These are phyloP conservation scores for Apis florea DNA, from an alignment of 1,140 invertebrate species.

Conservation along the genomic window DNA sequence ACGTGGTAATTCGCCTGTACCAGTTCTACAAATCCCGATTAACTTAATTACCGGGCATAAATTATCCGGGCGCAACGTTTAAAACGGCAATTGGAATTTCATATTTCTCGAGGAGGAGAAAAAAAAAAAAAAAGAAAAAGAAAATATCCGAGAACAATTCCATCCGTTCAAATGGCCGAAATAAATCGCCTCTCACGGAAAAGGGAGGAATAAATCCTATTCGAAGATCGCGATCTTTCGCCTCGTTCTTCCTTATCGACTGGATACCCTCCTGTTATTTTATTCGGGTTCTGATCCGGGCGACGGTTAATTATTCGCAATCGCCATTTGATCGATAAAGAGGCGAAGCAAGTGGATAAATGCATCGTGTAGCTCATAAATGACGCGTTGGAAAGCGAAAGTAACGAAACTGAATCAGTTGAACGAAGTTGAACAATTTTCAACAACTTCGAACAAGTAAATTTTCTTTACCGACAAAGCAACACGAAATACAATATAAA, in stretches of 20 bases:
- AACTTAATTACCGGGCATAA: slow-evolving; percentile 39
- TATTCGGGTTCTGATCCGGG: background rate
- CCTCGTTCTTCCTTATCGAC: background rate
- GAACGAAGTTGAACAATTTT: too few relatives aligned
- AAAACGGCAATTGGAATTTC: slow-evolving; percentile 26
- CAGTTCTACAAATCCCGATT: slow-evolving; percentile 46
- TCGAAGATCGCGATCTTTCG: background rate
- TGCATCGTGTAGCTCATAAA: too few relatives aligned
- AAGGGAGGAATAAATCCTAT: background rate
- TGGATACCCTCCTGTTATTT: too few relatives aligned
- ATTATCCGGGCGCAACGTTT: slow-evolving; percentile 32
- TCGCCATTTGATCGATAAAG: background rate
- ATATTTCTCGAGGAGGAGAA: background rate
- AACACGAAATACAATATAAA: too few relatives aligned
- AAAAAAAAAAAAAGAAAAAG: too few relatives aligned
- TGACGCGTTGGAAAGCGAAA: too few relatives aligned
- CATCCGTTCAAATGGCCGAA: background rate
- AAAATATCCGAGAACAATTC: slow-evolving; percentile 3
- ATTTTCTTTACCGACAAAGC: too few relatives aligned
- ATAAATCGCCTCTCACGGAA: background rate
- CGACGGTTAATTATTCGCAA: background rate
- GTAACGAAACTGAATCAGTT: too few relatives aligned
- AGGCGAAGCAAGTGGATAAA: background rate
- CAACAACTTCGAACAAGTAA: too few relatives aligned
- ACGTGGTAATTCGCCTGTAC: slow-evolving; percentile 50